Evolutionary conservation across 2,113 vertebrate genomes (phyloP), one percentile per base, ranked within the genome.

Genomic region (Penelope pileata): DNA sequence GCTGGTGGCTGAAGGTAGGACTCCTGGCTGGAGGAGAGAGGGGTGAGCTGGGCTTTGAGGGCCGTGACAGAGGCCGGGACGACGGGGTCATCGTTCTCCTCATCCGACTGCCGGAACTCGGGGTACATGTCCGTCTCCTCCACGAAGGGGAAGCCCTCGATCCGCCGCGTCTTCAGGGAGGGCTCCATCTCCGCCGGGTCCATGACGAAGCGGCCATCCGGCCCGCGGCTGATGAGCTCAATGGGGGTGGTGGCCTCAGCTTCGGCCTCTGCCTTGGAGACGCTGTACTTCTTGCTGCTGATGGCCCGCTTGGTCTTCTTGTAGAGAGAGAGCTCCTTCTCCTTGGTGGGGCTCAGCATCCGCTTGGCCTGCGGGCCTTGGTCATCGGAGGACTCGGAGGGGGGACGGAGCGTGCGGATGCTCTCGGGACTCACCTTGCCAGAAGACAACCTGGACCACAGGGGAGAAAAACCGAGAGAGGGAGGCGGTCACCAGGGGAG

Each of bases 351-450:
- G 50, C 99, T 99, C 88, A 99, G 98, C 97, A 99, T 98, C 85
- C 98, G 98, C 96, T 99, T 99, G 96, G 99, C 99, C 12, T 99
- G 99, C 0, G 99, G 99, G 22, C 98, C 98, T 77, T 99, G 99
- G 48, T 99, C 99, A 0, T 99, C 98, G 0, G 99, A 99, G 68
- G 99, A 99, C 94, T 99, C 98, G 1, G 99, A 99, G 4, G 98
- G 99, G 23, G 99, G 98, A 9, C 99, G 98, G 27, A 99, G 99
- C 0, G 99, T 99, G 73, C 99, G 98, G 90, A 99, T 98, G 97
- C 99, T 99, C 98, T 99, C 99, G 0, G 99, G 99, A 97, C 99
- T 99, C 98, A 99, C 99, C 97, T 99, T 99, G 88, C 99, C 99
- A 12, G 99, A 99, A 59, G 99, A 99, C 96, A 99, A 98, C 98